Conservation (phyloP, 2,113 vertebrate species). For the Calonectris borealis region DNA sequence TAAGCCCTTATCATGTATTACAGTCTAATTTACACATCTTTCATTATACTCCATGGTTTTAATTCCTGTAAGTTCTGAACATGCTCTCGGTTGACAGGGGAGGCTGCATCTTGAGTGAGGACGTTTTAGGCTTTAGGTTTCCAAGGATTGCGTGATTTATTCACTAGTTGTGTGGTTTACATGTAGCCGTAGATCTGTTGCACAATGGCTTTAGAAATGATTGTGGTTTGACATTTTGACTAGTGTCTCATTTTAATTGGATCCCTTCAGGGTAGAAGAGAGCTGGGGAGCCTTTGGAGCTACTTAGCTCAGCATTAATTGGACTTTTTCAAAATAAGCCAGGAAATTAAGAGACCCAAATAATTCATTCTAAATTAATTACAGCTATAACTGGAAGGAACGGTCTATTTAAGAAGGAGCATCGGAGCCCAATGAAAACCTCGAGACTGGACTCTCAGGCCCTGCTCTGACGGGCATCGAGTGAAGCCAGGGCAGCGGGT, state of each 20-base stretch:
- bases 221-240: slow-evolving; percentile 6
- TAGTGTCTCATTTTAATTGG: not conserved
- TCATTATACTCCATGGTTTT: not conserved
- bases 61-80: not conserved
- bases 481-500: not conserved
- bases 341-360: not conserved
- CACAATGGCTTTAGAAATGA: not conserved
- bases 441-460: not conserved
- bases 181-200: not conserved
- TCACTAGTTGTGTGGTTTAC: not conserved
- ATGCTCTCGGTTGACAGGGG: not conserved
- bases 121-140: not conserved
- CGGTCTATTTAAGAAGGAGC: not conserved
- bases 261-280: not conserved
- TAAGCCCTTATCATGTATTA: not conserved
- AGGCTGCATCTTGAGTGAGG: not conserved
- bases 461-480: not conserved
- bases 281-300: not conserved
- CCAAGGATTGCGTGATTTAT: not conserved
- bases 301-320: not conserved
- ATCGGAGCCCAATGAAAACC: fast-evolving
- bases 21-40: not conserved
- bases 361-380: slow-evolving; percentile 11
- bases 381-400: not conserved
- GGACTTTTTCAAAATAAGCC: not conserved